phyloP scores from a whole-genome alignment of 1,140 invertebrate genomes.

The Drosophila serrata region DNA sequence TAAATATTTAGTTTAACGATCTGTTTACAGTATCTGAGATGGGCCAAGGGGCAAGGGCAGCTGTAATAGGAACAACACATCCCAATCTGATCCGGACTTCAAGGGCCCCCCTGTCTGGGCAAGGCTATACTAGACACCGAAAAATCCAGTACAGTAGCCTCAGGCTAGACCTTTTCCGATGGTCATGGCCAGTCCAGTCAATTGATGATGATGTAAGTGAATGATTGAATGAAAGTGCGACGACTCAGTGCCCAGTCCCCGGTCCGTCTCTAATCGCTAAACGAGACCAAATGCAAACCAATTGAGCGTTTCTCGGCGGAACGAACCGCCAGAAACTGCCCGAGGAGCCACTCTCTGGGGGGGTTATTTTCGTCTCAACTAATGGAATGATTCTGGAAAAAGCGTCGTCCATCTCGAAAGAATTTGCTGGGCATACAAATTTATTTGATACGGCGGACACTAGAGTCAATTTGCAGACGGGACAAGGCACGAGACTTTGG shows the following conservation, averaged over 20 bases:
- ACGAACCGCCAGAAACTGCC: constrained; percentile 64
- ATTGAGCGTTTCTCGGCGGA: constrained; percentile 48
- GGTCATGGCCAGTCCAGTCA: constrained; percentile 40
- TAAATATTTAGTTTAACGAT: constrained; percentile 10
- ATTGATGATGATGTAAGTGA: constrained; percentile 48
- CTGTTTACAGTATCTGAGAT: not conserved
- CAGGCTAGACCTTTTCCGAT: constrained; percentile 20
- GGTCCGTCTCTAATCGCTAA: constrained; percentile 43
- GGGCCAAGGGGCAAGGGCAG: not conserved
- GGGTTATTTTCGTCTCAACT: constrained; percentile 48
- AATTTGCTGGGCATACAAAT: constrained; percentile 75
- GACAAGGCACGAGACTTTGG: constrained; percentile 33
- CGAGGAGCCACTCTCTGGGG: not conserved
- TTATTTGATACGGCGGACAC: constrained; percentile 60
- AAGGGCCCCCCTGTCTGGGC: not conserved
- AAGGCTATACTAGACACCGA: not conserved
- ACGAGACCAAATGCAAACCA: constrained; percentile 67
- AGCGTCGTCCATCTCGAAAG: constrained; percentile 22
- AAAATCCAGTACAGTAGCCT: constrained; percentile 28
- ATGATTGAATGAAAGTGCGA: constrained; percentile 57
- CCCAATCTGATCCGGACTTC: constrained; percentile 9
- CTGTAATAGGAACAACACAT: not conserved
- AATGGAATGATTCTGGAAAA: constrained; percentile 32
- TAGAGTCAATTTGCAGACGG: constrained; percentile 58
- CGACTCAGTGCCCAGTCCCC: constrained; percentile 17